phyloP scores from a whole-genome alignment of 2,888 invertebrate genomes.

The Phlogophora meticulosa region DNA sequence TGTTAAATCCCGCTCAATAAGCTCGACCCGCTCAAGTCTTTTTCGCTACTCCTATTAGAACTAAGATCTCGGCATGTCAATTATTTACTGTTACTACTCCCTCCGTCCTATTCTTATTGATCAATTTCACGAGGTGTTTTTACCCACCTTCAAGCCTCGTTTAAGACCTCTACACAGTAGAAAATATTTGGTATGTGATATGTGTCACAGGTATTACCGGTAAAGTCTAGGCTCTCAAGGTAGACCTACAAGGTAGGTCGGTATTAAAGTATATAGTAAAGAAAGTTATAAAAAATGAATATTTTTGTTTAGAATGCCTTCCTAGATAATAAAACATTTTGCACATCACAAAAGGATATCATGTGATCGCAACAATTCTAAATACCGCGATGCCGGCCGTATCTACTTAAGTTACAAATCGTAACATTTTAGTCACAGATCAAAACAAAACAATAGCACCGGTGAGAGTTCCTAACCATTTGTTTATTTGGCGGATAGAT shows the following conservation, averaged over 20 bases:
- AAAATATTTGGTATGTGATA: no score
- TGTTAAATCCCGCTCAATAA: slow-evolving; percentile 6
- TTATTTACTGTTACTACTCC: no score
- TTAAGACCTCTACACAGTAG: slow-evolving; percentile 4
- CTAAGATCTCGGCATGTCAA: not conserved
- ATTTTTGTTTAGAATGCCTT: not conserved
- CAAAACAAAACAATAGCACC: slow-evolving; percentile 61
- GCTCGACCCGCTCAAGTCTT: not conserved
- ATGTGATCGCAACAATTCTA: slow-evolving; percentile 45
- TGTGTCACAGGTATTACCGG: no score
- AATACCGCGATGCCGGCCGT: slow-evolving; percentile 23
- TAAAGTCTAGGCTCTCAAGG: not conserved
- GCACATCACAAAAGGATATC: slow-evolving; percentile 37
- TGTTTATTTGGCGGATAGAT: slow-evolving; percentile 18
- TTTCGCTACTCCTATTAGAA: not conserved
- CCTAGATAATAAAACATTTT: slow-evolving; percentile 2
- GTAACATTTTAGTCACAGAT: slow-evolving; percentile 68
- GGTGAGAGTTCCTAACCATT: slow-evolving; percentile 46
- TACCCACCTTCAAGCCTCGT: not conserved
- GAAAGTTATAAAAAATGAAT: not conserved
- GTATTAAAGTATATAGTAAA: not conserved
- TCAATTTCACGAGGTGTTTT: no score
- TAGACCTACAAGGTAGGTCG: not conserved
- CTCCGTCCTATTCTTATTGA: no score
- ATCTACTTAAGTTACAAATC: slow-evolving; percentile 44